These are phyloP conservation scores for Drosophila borealis DNA, from an alignment of 2,888 invertebrate genomes.

Conservation along the genomic window DNA sequence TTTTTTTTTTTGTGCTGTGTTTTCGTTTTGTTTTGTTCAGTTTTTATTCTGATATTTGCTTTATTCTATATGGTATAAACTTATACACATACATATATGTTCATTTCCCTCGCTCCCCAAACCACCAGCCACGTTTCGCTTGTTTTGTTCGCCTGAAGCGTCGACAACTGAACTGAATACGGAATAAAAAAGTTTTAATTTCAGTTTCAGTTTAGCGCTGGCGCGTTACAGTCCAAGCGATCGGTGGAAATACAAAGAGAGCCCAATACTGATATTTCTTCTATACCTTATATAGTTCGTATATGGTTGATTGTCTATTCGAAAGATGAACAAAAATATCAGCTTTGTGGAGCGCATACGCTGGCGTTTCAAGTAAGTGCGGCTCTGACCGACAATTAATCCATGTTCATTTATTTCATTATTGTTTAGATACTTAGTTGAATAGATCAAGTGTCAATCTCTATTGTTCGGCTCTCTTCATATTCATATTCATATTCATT, in stretches of 20 bases:
- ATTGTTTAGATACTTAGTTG: slow-evolving; percentile 3
- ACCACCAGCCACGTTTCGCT: slow-evolving; percentile 37
- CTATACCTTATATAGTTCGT: background rate
- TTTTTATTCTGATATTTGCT: slow-evolving; percentile 69
- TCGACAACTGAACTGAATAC: slow-evolving; percentile 52
- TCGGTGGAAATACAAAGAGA: slow-evolving; percentile 38
- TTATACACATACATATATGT: slow-evolving; percentile 30
- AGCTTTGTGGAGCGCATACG: slow-evolving; percentile 77
- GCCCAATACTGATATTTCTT: slow-evolving; percentile 1
- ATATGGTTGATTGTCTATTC: slow-evolving; percentile 10
- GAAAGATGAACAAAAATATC: slow-evolving; percentile 76
- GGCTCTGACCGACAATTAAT: slow-evolving; percentile 37
- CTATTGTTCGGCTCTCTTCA: background rate
- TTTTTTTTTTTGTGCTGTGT: slow-evolving; percentile 35
- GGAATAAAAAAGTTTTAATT: slow-evolving; percentile 64
- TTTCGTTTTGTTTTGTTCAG: slow-evolving; percentile 46
- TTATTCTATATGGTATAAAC: slow-evolving; percentile 35
- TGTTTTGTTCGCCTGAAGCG: slow-evolving; percentile 35
- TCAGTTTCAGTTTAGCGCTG: slow-evolving; percentile 75
- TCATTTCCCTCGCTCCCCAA: background rate
- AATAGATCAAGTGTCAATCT: slow-evolving; percentile 4
- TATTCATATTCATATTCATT: slow-evolving; percentile 15
- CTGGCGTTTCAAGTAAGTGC: slow-evolving; percentile 82
- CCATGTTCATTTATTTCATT: slow-evolving; percentile 38
- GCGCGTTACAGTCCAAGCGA: slow-evolving; percentile 63